These are phyloP conservation scores for Polymixis lichenea DNA, from an alignment of 2,888 invertebrate genomes.

Conservation along the genomic window DNA sequence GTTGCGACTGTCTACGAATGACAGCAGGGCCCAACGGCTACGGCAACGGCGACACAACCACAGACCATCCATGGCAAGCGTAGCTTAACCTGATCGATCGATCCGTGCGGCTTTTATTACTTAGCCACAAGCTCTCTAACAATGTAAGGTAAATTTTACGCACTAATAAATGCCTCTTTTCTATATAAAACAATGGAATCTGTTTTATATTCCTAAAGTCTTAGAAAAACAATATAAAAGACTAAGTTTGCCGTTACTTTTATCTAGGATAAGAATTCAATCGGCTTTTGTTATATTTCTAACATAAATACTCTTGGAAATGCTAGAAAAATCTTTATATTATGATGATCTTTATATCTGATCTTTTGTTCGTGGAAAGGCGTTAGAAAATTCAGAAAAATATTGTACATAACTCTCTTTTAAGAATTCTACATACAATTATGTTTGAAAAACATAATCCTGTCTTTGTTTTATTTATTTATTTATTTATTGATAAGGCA, in stretches of 20 bases:
- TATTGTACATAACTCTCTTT: too few relatives aligned
- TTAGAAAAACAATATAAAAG: constrained; percentile 32
- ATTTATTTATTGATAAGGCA: too few relatives aligned
- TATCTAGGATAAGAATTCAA: constrained; percentile 34
- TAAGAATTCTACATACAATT: too few relatives aligned
- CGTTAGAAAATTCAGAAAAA: background rate
- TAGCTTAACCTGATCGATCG: too few relatives aligned
- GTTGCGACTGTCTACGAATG: too few relatives aligned
- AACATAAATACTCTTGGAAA: background rate
- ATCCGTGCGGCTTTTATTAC: too few relatives aligned
- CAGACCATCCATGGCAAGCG: too few relatives aligned
- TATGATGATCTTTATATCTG: background rate
- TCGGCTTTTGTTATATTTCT: constrained; percentile 28
- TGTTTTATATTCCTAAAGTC: constrained; percentile 7
- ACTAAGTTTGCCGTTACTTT: constrained; percentile 16
- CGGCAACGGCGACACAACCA: too few relatives aligned
- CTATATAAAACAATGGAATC: constrained; percentile 25
- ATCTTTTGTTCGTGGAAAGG: background rate
- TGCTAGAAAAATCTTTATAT: background rate
- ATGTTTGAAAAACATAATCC: too few relatives aligned
- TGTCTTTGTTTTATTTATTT: too few relatives aligned
- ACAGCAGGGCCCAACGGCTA: too few relatives aligned
- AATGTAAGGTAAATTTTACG: background rate
- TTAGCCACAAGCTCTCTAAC: background rate
- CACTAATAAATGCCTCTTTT: constrained; percentile 11